Evolutionary conservation across 92 coral and sea anemone genomes (phyloP).

Genomic region (Phenganax stokvisi): DNA sequence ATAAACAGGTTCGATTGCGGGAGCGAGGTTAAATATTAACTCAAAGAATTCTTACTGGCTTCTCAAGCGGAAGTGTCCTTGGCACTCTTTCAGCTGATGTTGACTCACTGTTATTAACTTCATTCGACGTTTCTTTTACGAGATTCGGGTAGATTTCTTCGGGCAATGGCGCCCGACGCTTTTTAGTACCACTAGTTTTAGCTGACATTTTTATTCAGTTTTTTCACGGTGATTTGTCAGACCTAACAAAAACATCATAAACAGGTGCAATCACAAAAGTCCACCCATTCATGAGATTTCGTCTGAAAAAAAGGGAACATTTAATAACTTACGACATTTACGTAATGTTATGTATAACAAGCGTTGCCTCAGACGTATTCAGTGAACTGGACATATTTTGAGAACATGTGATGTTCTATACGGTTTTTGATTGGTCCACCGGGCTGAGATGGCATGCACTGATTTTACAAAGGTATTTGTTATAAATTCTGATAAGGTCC

Average conservation of each 20-base stretch:
- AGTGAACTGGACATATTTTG: not conserved
- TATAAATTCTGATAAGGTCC: not conserved
- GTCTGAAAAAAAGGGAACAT: not conserved
- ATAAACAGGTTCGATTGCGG: not conserved
- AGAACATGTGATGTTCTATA: slow-evolving; percentile 12
- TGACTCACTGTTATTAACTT: not conserved
- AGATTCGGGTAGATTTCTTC: slow-evolving; percentile 34
- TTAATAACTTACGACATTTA: not conserved
- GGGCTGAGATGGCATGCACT: slow-evolving; percentile 4
- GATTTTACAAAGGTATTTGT: not conserved
- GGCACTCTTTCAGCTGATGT: slow-evolving; percentile 34
- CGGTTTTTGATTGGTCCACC: slow-evolving; percentile 10
- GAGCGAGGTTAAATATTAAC: slow-evolving; percentile 26
- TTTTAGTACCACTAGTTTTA: slow-evolving; percentile 9
- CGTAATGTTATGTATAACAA: not conserved
- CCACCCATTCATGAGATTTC: not conserved
- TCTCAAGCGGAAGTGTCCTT: slow-evolving; percentile 41
- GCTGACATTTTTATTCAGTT: slow-evolving; percentile 7
- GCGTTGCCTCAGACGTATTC: not conserved
- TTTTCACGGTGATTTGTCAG: not conserved
- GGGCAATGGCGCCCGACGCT: slow-evolving; percentile 37
- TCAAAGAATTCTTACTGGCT: slow-evolving; percentile 33
- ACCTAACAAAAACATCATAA: not conserved
- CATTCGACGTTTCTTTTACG: not conserved
- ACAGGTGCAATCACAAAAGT: not conserved